Conservation (phyloP, 2,888 invertebrate genomes). For the Cheilosia pagana region DNA sequence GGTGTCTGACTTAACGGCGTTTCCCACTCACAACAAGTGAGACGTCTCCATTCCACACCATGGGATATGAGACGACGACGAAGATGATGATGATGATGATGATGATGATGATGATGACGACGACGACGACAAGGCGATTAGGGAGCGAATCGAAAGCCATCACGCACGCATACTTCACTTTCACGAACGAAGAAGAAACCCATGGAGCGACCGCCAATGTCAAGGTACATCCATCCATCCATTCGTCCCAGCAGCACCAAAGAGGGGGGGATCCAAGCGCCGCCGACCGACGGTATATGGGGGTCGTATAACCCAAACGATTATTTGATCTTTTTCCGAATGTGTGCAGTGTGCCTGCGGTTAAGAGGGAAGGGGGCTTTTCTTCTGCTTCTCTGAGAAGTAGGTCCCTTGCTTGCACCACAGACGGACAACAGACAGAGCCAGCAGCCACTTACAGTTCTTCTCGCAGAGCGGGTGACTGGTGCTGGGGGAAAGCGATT, state of each 20-base stretch:
- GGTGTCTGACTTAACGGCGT: constrained; percentile 69
- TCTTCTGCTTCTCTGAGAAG: constrained; percentile 42
- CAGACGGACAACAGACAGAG: constrained; percentile 71
- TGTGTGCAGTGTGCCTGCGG: constrained; percentile 72
- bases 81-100: constrained; percentile 22
- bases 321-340: constrained; percentile 75
- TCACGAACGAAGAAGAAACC: constrained; percentile 69
- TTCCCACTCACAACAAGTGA: constrained; percentile 56
- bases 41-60: constrained; percentile 63
- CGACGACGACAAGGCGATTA: constrained; percentile 59
- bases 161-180: constrained; percentile 75
- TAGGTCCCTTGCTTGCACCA: constrained; percentile 47
- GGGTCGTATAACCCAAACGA: constrained; percentile 68
- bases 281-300: constrained; percentile 48
- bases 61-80: constrained; percentile 54
- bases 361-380: constrained; percentile 58
- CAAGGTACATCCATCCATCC: constrained; percentile 69
- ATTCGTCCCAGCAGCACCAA: constrained; percentile 50
- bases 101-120: constrained; percentile 35
- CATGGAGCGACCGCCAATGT: constrained; percentile 70
- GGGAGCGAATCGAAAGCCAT: constrained; percentile 69
- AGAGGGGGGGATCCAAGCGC: constrained; percentile 41
- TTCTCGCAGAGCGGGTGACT: constrained; percentile 8
- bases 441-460: constrained; percentile 41
- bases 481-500: constrained; percentile 29